Evolutionary conservation across 1,140 invertebrate species (phyloP), one percentile per base, ranked within the genome.

Genomic region (Micrasema minimum): DNA sequence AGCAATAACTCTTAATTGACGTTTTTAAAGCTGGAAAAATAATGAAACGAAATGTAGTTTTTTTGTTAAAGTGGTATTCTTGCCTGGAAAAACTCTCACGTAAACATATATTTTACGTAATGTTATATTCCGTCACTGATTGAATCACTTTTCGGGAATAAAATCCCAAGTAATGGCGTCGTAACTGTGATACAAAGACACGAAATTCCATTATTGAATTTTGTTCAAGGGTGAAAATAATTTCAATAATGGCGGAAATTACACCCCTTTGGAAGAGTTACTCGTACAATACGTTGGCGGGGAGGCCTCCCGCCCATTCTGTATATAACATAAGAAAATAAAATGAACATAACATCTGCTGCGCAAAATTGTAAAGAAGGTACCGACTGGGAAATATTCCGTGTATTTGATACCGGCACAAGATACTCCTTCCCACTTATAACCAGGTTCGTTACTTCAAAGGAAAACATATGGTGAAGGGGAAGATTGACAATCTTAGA

Each of bases 211-310:
- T 57, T 57, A 57, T 57, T 37, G 53, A 57, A 35, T 57, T 57
- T 37, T 57, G 53, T 57, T 57, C 53, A 18, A 37, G 26, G 53
- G 31, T 57, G 53, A 57, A 57, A 57, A 57, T 38, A 57, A 57
- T 57, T 57, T 38, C 53, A 57, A 57, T 57, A 57, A 57, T 35
- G 37, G 53, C 53, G 53, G 31, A 57, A 57, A 57, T 57, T 57
- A 57, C 53, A 57, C 53, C 3, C 53, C 31, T 57, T 57, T 26
- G 53, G 14, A 16, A 38, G 53, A 38, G 53, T 38, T 55, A 37
- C 26, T 57, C 14, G 14, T 16, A 37, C 53, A 57, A 57, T 57
- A 6, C 53, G 53, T 35, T 57, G 14, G 53, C 31, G 9, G 31
- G 23, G 18, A 1, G 53, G 26, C 31, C 5, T n/a, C 11, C 6